A percentile compares a stretch with the other conserved stretches of the same genome.
Evolutionary conservation across 1,140 invertebrate species (phyloP).

Genomic region (Drosophila gunungcola): DNA sequence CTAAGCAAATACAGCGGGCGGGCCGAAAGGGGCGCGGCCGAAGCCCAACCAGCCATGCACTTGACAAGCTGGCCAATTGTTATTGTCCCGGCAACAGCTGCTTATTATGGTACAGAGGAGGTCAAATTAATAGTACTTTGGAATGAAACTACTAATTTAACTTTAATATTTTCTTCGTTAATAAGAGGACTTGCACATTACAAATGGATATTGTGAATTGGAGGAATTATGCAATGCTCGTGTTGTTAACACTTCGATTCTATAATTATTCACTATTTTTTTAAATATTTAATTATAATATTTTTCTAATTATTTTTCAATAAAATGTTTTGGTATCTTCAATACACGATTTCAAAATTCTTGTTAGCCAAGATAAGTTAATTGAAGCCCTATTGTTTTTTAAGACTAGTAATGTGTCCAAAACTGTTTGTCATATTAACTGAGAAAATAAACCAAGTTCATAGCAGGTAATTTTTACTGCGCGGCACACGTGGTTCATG

Average conservation of each 20-base stretch:
- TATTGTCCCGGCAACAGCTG: conserved; percentile 30
- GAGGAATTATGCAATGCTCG: too few relatives aligned
- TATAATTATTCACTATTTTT: too few relatives aligned
- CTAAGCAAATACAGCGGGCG: conserved; percentile 20
- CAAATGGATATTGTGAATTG: too few relatives aligned
- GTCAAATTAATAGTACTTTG: conserved; percentile 2
- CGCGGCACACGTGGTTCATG: conserved; percentile 18
- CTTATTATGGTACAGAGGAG: conserved; percentile 25
- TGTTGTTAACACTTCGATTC: too few relatives aligned
- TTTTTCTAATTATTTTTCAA: too few relatives aligned
- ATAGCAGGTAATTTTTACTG: conserved; percentile 27
- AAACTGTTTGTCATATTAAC: not conserved
- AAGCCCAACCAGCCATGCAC: conserved; percentile 27
- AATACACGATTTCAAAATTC: too few relatives aligned
- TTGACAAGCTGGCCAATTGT: conserved; percentile 57
- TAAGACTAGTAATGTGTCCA: not conserved
- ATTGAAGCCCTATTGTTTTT: not conserved
- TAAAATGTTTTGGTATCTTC: too few relatives aligned
- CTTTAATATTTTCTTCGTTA: not conserved
- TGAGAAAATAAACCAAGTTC: not conserved
- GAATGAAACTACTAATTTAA: not conserved
- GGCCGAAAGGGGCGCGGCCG: conserved; percentile 18
- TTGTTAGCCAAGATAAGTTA: too few relatives aligned
- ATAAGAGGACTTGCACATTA: not conserved
- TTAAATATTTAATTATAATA: too few relatives aligned